Base-by-base conservation (phyloP, 2,797 vertebrate genomes). In the Sebastes baramenuke region DNA sequence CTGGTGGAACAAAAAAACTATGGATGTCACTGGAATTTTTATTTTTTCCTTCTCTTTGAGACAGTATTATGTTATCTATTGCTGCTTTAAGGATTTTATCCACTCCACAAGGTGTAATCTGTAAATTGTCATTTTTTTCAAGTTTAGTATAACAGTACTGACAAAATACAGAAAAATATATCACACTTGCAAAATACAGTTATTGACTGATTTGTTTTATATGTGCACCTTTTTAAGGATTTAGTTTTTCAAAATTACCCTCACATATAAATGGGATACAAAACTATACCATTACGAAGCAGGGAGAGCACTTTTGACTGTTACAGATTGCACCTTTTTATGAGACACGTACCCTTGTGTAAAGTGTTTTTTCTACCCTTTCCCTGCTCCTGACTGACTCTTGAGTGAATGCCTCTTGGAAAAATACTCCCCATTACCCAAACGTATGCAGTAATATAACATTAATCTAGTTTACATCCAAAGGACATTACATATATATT, bases 251-350 rank as follows among this genome's bases (percentile, higher is more conserved):
- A 94, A 78, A 67, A 75, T 66, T 80, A 83, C 86, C 86, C 78
- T 85, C 32, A 74, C 52, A 73, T 73, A 68, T 73, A 68, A 82
- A 88, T 79, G 77, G 77, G 72, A 82, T 79, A 84, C 56, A 85
- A 87, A 84, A 72, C 69, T 22, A 54, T 70, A 87, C 77, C 81
- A 83, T 88, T 72, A 87, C 83, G 82, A 78, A 90, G 90, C 93
- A 94, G 94, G 93, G 91, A 93, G 72, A 92, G 88, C 89, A 94
- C 93, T 92, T 94, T 89, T 90, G 93, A 94, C 93, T 94, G 92
- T 95, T 95, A 94, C 94, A 94, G 94, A 95, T 95, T 94, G 91
- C 91, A 95, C 93, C 93, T 95, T 93, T 91, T 90, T 92, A 81
- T 81, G 87, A 93, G 77, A 91, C 89, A 89, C 87, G 55, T 73